Conservation (phyloP, 2,113 vertebrate genomes). For the Cyrtonyx montezumae region DNA sequence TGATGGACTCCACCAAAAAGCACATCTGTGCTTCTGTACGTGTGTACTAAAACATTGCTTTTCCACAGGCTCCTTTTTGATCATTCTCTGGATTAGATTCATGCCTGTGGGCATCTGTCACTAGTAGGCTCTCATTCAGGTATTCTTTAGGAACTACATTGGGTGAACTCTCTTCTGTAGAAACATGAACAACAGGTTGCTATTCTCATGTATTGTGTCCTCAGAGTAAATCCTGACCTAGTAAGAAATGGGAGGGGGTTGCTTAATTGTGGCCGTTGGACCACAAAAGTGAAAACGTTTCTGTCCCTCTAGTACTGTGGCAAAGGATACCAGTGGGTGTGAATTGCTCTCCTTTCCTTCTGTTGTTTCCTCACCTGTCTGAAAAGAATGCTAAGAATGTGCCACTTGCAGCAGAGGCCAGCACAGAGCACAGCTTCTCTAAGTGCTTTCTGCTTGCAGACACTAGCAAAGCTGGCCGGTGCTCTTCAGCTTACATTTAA, state of each 20-base stretch:
- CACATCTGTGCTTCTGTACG: rapidly evolving
- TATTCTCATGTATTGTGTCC: rapidly evolving
- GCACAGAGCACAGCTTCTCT: background rate
- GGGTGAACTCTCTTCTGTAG: background rate
- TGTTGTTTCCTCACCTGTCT: background rate
- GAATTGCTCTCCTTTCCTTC: background rate
- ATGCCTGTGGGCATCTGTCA: background rate
- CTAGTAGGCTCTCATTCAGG: background rate
- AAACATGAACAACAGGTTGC: background rate
- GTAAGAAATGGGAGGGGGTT: background rate
- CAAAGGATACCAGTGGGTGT: background rate
- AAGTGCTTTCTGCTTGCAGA: background rate
- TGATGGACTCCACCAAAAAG: background rate
- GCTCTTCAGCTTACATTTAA: background rate
- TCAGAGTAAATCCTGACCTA: background rate
- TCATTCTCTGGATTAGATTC: background rate
- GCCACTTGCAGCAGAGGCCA: background rate
- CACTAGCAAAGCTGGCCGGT: background rate
- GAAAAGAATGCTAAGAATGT: background rate
- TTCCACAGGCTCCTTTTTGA: background rate
- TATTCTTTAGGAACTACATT: background rate
- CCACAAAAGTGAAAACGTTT: background rate
- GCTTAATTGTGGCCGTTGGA: background rate
- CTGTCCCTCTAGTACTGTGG: background rate
- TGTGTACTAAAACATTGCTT: background rate